phyloP scores from a whole-genome alignment of 2,888 invertebrate genomes.

The Acanthosepion esculentum region DNA sequence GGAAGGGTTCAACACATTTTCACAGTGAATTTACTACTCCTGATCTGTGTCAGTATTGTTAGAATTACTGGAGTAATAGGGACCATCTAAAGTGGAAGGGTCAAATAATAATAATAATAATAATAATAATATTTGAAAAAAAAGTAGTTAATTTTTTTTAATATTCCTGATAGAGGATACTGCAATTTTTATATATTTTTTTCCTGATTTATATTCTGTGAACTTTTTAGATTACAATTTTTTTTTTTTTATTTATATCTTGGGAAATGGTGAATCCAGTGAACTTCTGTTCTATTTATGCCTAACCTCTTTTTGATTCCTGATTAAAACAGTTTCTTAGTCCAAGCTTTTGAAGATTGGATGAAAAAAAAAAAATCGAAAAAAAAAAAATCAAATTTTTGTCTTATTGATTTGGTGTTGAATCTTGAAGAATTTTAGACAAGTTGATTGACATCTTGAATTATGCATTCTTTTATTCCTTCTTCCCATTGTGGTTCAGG shows the following conservation, averaged over 20 bases:
- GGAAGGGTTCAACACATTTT: too few relatives aligned
- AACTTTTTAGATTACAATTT: background rate
- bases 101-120: too few relatives aligned
- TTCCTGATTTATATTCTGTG: background rate
- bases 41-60: too few relatives aligned
- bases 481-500: background rate
- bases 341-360: constrained; percentile 33
- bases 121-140: too few relatives aligned
- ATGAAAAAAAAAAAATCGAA: background rate
- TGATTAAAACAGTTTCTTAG: background rate
- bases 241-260: background rate
- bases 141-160: too few relatives aligned
- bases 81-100: too few relatives aligned
- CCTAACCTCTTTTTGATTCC: background rate
- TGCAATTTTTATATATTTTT: background rate
- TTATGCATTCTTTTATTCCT: background rate
- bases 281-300: background rate
- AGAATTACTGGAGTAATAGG: too few relatives aligned
- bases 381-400: background rate
- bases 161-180: background rate
- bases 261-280: background rate
- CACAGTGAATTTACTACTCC: too few relatives aligned
- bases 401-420: background rate
- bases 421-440: background rate
- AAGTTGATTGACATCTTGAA: background rate